Evolutionary conservation across 2,888 invertebrate genomes (phyloP).

Genomic region (Dicycla oo): DNA sequence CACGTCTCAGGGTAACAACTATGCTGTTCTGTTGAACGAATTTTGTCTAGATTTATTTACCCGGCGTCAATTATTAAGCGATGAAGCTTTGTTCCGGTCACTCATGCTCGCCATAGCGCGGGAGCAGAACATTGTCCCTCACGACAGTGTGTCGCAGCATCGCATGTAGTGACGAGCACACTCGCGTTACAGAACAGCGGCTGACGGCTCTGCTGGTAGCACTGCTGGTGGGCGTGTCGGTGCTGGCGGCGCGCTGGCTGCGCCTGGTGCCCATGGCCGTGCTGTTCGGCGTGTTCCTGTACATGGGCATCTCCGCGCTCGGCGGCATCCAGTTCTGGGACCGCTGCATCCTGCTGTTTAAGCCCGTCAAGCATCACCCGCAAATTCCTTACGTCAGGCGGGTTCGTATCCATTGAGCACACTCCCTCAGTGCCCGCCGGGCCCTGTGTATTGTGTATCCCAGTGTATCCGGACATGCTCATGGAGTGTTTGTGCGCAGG

Average conservation of each 20-base stretch:
- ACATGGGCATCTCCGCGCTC: constrained; percentile 98
- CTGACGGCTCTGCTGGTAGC: constrained; percentile 95
- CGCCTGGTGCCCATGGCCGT: constrained; percentile 98
- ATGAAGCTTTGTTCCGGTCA: not conserved
- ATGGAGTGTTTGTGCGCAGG: constrained; percentile 83
- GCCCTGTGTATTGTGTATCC: no score
- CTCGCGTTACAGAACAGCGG: constrained; percentile 92
- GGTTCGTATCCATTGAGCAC: constrained; percentile 82
- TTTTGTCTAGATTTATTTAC: not conserved
- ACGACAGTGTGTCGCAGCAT: no score
- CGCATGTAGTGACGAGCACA: not conserved
- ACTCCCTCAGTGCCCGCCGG: not conserved
- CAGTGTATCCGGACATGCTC: not conserved
- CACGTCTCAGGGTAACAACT: not conserved
- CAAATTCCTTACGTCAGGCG: constrained; percentile 96
- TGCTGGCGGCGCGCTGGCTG: constrained; percentile 95
- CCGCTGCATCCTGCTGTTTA: constrained; percentile 95
- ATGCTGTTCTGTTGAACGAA: not conserved
- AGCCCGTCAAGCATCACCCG: constrained; percentile 99
- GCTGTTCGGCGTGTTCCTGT: constrained; percentile 98
- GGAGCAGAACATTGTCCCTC: no score
- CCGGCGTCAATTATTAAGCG: not conserved
- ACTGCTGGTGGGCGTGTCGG: constrained; percentile 95
- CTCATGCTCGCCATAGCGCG: not conserved
- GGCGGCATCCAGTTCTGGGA: constrained; percentile 98